Evolutionary conservation across 1,140 invertebrate genomes (phyloP), one percentile per base, ranked within the genome.

Genomic region (Acromyrmex echinatior): DNA sequence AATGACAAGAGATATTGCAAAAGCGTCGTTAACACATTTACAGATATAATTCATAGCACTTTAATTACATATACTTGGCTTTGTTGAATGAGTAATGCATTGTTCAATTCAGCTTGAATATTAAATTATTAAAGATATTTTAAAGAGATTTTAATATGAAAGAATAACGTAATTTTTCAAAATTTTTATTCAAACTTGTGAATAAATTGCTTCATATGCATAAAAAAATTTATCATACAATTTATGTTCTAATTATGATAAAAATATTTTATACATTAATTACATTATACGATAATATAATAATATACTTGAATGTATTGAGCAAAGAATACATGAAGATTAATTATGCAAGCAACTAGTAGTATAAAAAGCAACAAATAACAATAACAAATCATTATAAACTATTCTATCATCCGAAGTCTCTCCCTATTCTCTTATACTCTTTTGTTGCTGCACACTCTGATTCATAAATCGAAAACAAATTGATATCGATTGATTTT

Each of bases 1-100:
- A 60, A 60, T 81, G 35, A 60, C 62, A 21, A 62, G 56, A 74
- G 68, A 49, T 82, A 74, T 82, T 60, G 68, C 16, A 56, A 82
- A 74, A 62, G 7, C 18, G 12, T 71, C 79, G 6, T 62, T 74
- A 82, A 60, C 56, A 18, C 25, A 58, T 60, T 31, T 60, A 58
- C 2, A 49, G 16, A 60, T 62, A 71, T 60, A 73, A 82, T 60
- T 62, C 45, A 81, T 56, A 28, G 31, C n/a, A 39, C 14, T 28
- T 63, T 7, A 28, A 25, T 68, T 49, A 49, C 35, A 14, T 21
- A 68, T 45, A 28, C 14, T 31, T 66, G 14, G 10, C 3, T 18
- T 53, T 3, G 28, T 76, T 76, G n/a, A 12, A 21, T 31, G 14
- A 14, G 14, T 79, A 39, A 21, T 10, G 74, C 21, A 65, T 79